Percentiles rank a stretch among this genome's conserved stretches.
Evolutionary conservation across 2,888 invertebrate species (phyloP).

Genomic region (Latheticus oryzae): DNA sequence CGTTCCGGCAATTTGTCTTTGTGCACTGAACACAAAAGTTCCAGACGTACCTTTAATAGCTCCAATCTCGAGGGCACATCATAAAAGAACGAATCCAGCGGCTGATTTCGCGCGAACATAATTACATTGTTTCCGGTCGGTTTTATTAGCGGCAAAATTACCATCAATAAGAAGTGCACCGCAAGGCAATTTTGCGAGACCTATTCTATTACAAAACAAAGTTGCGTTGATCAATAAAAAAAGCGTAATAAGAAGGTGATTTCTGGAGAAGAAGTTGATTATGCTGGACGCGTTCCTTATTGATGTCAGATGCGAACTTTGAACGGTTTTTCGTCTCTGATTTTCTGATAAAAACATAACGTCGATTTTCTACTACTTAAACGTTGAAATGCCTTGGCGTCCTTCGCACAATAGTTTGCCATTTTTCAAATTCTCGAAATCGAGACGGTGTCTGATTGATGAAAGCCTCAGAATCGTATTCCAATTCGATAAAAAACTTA

Average conservation of each 20-base stretch:
- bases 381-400: constrained; percentile 14
- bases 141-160: constrained; percentile 17
- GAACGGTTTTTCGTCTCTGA: too few relatives aligned
- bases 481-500: constrained; percentile 41
- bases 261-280: too few relatives aligned
- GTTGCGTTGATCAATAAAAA: too few relatives aligned
- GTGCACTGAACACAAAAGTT: constrained; percentile 24
- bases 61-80: constrained; percentile 19
- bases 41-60: constrained; percentile 26
- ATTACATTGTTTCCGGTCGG: constrained; percentile 21
- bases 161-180: constrained; percentile 4
- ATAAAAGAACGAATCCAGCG: constrained; percentile 16
- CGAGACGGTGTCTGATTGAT: constrained; percentile 42
- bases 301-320: too few relatives aligned
- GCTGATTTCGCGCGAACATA: constrained; percentile 15
- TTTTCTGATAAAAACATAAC: too few relatives aligned
- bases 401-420: constrained; percentile 15
- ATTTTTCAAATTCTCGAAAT: constrained; percentile 42
- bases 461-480: constrained; percentile 44
- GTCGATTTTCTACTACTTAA: too few relatives aligned
- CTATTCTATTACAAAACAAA: too few relatives aligned
- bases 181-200: neutral
- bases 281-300: too few relatives aligned
- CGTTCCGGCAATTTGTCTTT: constrained; percentile 37
- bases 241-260: too few relatives aligned